A percentile compares a stretch with the other conserved stretches of the same genome.
Conservation (phyloP, 2,888 invertebrate genomes). For the Epirrhoe tristata region DNA sequence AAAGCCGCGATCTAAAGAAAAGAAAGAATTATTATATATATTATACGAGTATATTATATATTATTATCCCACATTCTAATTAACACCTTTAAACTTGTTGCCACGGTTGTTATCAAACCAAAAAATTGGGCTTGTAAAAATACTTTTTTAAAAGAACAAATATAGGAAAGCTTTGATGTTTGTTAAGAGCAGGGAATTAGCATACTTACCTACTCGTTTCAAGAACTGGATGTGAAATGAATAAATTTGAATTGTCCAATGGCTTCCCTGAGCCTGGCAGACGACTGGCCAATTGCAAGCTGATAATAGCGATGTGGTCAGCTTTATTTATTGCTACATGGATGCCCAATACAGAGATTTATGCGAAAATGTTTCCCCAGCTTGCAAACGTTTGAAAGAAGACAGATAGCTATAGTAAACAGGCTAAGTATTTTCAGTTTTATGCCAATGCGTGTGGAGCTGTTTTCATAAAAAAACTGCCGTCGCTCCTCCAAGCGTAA, state of each 20-base stretch:
- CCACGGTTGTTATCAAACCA: no score
- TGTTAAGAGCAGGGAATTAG: no score
- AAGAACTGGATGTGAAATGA: not conserved
- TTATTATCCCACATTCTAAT: no score
- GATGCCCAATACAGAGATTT: constrained; percentile 36
- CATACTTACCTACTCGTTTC: no score
- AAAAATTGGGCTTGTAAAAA: no score
- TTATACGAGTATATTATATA: no score
- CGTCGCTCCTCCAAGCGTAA: not conserved
- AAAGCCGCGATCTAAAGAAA: not conserved
- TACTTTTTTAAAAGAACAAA: no score
- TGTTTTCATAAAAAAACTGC: not conserved
- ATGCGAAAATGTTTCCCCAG: constrained; percentile 18
- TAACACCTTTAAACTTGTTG: no score
- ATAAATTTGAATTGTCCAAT: not conserved
- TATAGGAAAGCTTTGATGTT: no score
- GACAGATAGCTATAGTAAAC: no score
- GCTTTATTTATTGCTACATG: constrained; percentile 37
- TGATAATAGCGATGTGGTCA: constrained; percentile 30
- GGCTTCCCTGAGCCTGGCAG: not conserved
- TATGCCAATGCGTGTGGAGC: no score
- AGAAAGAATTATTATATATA: not conserved
- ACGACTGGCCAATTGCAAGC: constrained; percentile 6
- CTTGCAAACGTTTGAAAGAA: not conserved
- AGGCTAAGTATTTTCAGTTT: no score